Base-by-base conservation (phyloP, 2,888 invertebrate genomes). In the Anthrax anthrax region DNA sequence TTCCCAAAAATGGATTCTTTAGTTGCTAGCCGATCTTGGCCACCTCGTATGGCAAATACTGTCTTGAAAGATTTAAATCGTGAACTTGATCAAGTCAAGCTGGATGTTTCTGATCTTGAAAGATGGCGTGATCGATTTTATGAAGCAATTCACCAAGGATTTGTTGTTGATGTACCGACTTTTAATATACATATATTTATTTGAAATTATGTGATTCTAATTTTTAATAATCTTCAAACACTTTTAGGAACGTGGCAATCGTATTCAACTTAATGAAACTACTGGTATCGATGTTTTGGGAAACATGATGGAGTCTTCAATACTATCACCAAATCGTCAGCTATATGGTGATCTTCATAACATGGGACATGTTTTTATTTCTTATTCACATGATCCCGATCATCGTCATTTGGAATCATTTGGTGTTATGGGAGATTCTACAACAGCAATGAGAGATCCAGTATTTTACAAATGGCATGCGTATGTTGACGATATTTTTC, bases 361-460 rank as follows among this genome's bases (percentile, higher is more conserved):
- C 65, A 74, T 81, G 71, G 87, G 86, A 0, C 89, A 89, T 59
- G 77, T 84, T 5, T 75, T 84, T 59, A 76, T 88, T 50, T 78
- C 84, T 0, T 81, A 78, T 60, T 69, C 78, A 4, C 88, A 89
- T 59, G 89, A 90, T 63, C 87, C 88, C 0, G 85, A 86, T 62
- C 78, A 81, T 59, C 62, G 65, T 43, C 61, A 62, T 46, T 59
- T 86, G 81, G 88, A 89, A 67, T 76, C 77, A 42, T 83, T 83
- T 57, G 80, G 83, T 37, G 81, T 86, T 27, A 88, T 89, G 77
- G 87, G 86, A 0, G 88, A 88, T 59, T 77, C 84, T 0, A 77
- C 85, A 0, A 87, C 87, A 0, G 84, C 88, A 0, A 88, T 89
- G 87, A 72, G 89, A 2, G 90, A 90, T 67, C 88, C 89, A 0